Evolutionary conservation across 2,888 invertebrate species (phyloP), one percentile per base, ranked within the genome.

Genomic region (Drosophila infuscata): DNA sequence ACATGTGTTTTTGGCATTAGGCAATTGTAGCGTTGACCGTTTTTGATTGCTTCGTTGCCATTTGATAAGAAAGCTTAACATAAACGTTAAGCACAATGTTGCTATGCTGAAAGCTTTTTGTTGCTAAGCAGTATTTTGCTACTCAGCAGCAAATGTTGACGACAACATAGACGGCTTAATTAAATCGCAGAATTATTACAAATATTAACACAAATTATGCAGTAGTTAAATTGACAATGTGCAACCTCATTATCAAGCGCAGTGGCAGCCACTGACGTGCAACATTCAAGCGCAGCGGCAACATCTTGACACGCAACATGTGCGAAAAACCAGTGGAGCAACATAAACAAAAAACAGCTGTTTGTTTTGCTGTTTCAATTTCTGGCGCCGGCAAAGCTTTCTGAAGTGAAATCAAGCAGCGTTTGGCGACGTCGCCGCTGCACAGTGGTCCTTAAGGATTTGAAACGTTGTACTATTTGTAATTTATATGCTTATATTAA

Each of bases 281-380:
- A 71, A 64, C 83, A 74, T 65, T 74, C 72, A 70, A 88, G 82
- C 62, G 67, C 59, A 52, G 58, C 35, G 25, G 68, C 87, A 74
- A 74, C 77, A 88, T 76, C 54, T 62, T 59, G 64, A 35, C 60
- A 70, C 60, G 75, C 75, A 70, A 75, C 81, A 85, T 76, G 74
- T 70, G 65, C 62, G 43, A 61, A 82, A 83, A 89, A 88, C 82
- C 63, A 78, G 83, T 78, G 61, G 33, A 49, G 84, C 85, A 88
- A 91, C 83, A 88, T 86, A 90, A 91, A 90, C 89, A 90, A 91
- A 91, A 60, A 86, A 81, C 89, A 91, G 91, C 90, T 89, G 91
- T 85, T 86, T 32, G 29, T 52, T 49, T 62, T 79, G 62, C 38
- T 64, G 52, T 56, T 48, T 71, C 65, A 57, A 52, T 74, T 65